Evolutionary conservation across 2,113 vertebrate species (phyloP), one percentile per base, ranked within the genome.

Genomic region (Echinops telfairi): DNA sequence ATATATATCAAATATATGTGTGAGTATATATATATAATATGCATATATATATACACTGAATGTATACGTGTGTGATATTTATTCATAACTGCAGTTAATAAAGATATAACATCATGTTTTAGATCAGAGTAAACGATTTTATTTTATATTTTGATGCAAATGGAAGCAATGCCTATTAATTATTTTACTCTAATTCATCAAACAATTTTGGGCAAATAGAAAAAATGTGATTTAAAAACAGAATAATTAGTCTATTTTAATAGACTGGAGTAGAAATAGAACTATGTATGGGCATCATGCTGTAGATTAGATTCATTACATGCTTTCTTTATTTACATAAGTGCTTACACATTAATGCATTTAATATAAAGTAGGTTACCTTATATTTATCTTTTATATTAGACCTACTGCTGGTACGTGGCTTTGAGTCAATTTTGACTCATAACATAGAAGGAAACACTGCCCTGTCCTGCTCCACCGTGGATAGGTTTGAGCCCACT

Each of bases 311-410:
- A 40, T 60, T 84, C 57, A 77, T 38, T 71, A n/a, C 4, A 58
- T 68, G 9, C 22, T 90, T 91, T 87, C 3, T n/a, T 53, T 57
- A 64, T 77, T 86, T 3, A 86, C 53, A 27, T 15, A 40, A 60
- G 17, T 29, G 71, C 8, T 86, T 75, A 62, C 4, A 89, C 10
- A 38, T 36, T 73, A 77, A 80, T 57, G 12, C 40, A 76, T 84
- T 79, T 14, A 90, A 94, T 81, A 79, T 68, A 40, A n/a, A 93
- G 38, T 78, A 92, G 60, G 14, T 73, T 84, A 33, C 71, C 19
- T 27, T 60, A 22, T 3, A 64, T 36, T 77, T 31, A 85, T 4
- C 86, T 81, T 70, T 68, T 6, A 58, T 60, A 0, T 0, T 64
- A 77, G n/a, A 9, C 1, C 91, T 62, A 62, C 12, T 62, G 60